Evolutionary conservation across 2,113 vertebrate species (phyloP).

Genomic region (Pionites leucogaster): DNA sequence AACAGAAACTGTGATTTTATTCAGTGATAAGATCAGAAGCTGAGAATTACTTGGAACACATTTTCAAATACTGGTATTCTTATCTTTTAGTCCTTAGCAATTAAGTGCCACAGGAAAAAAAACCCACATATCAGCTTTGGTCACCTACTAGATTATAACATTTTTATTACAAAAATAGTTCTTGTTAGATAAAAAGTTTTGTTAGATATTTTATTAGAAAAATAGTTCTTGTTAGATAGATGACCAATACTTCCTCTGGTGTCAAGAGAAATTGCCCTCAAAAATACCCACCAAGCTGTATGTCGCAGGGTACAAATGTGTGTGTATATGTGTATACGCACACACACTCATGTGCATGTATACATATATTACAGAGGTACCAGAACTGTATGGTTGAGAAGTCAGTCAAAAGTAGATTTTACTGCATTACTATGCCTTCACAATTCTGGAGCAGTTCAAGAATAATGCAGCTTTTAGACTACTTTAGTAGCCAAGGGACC

Average conservation of each 20-base stretch:
- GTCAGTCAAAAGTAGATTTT: background rate
- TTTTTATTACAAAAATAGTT: background rate
- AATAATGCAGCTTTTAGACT: background rate
- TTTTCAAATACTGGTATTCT: background rate
- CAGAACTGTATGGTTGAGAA: background rate
- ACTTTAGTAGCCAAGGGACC: background rate
- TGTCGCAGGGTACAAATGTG: background rate
- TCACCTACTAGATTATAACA: background rate
- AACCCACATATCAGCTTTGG: background rate
- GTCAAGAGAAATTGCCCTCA: background rate
- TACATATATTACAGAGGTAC: accelerated
- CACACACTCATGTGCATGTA: too few species aligned
- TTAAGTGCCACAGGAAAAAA: background rate
- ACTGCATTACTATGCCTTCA: background rate
- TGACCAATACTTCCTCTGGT: background rate
- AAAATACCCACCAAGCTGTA: background rate
- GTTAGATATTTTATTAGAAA: background rate
- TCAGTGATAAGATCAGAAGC: background rate
- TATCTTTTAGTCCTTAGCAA: background rate
- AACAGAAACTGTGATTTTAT: background rate
- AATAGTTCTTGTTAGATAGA: background rate
- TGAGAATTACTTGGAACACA: background rate
- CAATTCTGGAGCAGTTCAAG: background rate
- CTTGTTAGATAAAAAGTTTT: background rate
- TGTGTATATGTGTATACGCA: background rate